Conservation (phyloP, 1,140 invertebrate genomes). For the Lucilia sericata region DNA sequence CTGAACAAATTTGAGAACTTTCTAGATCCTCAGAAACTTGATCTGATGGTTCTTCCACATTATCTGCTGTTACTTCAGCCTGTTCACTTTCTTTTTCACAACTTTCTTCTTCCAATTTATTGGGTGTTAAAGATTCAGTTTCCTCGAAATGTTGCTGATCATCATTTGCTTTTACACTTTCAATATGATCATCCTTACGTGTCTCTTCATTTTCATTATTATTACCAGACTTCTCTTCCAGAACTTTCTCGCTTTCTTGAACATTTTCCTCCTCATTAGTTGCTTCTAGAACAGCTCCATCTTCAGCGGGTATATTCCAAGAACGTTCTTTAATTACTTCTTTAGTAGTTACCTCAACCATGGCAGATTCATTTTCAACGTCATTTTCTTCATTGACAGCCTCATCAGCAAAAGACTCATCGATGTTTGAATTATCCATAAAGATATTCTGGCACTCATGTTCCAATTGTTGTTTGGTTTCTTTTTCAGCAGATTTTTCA, state of each 20-base stretch:
- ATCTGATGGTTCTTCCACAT: too few relatives aligned
- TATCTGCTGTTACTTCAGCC: too few relatives aligned
- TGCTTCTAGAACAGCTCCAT: background rate
- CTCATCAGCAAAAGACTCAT: constrained; percentile 26
- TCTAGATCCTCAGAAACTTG: too few relatives aligned
- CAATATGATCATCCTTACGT: background rate
- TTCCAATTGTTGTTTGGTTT: background rate
- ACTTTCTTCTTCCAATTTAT: too few relatives aligned
- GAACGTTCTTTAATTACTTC: background rate
- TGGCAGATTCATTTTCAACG: background rate
- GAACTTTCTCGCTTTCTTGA: background rate
- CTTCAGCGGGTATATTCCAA: background rate
- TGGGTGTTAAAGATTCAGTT: background rate
- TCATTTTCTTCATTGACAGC: background rate
- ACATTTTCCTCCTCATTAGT: background rate
- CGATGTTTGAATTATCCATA: background rate
- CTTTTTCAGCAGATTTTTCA: background rate
- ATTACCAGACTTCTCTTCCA: background rate
- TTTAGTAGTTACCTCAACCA: background rate
- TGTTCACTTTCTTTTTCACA: too few relatives aligned
- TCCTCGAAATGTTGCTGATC: background rate
- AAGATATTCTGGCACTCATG: constrained; percentile 26
- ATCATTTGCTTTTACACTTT: background rate
- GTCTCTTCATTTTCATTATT: background rate
- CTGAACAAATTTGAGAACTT: too few relatives aligned